These are phyloP conservation scores for Temnothorax rugatulus DNA, from an alignment of 2,888 invertebrate genomes.

Conservation along the genomic window DNA sequence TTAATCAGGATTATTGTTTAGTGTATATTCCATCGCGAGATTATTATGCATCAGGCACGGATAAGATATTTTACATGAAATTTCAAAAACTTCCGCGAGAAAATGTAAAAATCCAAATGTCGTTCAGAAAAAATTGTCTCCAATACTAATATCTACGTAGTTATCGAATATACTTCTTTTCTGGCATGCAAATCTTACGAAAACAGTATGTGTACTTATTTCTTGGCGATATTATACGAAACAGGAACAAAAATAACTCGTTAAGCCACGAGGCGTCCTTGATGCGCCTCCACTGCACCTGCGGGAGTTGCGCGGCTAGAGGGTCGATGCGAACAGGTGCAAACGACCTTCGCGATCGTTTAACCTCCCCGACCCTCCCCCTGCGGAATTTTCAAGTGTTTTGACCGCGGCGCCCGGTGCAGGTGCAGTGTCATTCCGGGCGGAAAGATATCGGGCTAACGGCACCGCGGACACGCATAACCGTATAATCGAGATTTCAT, in stretches of 20 bases:
- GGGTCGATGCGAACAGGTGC: conserved; percentile 63
- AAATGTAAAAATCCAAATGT: not conserved
- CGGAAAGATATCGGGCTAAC: conserved; percentile 55
- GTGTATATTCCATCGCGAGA: not conserved
- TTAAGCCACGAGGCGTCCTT: conserved; percentile 45
- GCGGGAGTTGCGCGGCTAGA: conserved; percentile 42
- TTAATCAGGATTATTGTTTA: not conserved
- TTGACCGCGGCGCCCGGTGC: conserved; percentile 34
- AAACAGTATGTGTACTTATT: not conserved
- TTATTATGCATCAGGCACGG: not conserved
- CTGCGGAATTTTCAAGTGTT: conserved; percentile 61
- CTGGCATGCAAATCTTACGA: not conserved
- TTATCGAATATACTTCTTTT: not conserved
- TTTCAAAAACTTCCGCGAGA: not conserved
- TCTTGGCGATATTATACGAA: not conserved
- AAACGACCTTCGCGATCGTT: conserved; percentile 77
- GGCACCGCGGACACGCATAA: conserved; percentile 33
- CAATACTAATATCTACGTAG: not conserved
- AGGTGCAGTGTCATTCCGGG: conserved; percentile 52
- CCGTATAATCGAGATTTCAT: conserved; percentile 61
- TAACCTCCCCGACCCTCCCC: conserved; percentile 63
- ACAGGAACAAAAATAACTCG: conserved; percentile 1
- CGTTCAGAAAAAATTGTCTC: not conserved
- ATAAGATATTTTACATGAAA: not conserved
- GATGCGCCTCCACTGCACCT: conserved; percentile 58